These are phyloP conservation scores for Hephaestus fuliginosus DNA, from an alignment of 2,797 vertebrate genomes.

Conservation along the genomic window DNA sequence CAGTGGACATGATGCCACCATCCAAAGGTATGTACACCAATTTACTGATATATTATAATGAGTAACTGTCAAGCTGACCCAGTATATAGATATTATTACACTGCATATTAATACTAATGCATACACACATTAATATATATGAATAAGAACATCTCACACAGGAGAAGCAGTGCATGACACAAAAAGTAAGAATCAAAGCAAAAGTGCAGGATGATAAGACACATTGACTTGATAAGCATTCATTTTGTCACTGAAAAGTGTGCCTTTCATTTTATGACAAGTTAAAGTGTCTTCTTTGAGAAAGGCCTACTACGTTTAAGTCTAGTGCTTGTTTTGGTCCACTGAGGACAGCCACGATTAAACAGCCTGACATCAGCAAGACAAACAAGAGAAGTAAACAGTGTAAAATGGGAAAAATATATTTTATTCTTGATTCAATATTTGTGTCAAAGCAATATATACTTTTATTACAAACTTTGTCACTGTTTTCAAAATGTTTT, in stretches of 20 bases:
- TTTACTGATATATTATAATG: not conserved
- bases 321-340: no score
- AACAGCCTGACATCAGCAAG: not conserved
- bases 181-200: not conserved
- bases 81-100: no score
- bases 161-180: not conserved
- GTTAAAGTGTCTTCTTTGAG: no score
- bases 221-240: not conserved
- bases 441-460: not conserved
- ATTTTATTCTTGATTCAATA: not conserved
- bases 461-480: not conserved
- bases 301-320: no score
- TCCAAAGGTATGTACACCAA: constrained; percentile 83
- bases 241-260: not conserved
- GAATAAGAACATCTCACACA: not conserved
- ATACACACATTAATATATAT: no score
- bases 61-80: no score
- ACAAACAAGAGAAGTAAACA: not conserved
- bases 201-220: not conserved
- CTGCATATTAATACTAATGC: no score
- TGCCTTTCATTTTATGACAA: not conserved
- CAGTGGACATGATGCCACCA: constrained; percentile 24
- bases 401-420: not conserved
- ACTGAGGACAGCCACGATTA: not conserved
- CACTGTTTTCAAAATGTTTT: not conserved